phyloP scores from a whole-genome alignment of 1,140 invertebrate species.

The Meloidogyne floridensis region DNA sequence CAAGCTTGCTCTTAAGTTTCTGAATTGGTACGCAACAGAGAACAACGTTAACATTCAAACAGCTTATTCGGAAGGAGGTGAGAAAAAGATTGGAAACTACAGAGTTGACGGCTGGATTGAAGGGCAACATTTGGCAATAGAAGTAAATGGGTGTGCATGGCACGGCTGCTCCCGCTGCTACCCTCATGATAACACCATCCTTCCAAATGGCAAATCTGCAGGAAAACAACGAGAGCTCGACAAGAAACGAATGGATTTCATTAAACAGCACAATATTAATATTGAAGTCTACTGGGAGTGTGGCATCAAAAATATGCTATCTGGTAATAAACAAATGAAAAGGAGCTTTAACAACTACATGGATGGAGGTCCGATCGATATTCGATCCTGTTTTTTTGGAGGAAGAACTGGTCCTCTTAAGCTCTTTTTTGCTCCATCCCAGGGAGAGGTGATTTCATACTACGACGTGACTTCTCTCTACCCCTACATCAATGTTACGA shows the following conservation, averaged over 20 bases:
- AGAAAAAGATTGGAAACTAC: not conserved
- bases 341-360: not conserved
- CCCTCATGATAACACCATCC: not conserved
- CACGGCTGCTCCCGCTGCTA: not conserved
- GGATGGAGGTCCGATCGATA: not conserved
- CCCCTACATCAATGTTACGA: conserved; percentile 4
- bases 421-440: not conserved
- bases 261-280: not conserved
- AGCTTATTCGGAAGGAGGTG: not conserved
- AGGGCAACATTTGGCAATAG: not conserved
- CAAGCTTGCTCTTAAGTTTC: conserved; percentile 8
- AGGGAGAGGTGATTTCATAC: not conserved
- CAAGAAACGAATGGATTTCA: not conserved
- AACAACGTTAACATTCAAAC: not conserved
- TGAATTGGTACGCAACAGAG: conserved; percentile 4
- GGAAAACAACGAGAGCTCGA: not conserved
- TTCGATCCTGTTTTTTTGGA: not conserved
- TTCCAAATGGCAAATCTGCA: conserved; percentile 13
- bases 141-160: conserved; percentile 22
- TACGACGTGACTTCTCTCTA: not conserved
- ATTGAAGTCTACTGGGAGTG: conserved; percentile 19
- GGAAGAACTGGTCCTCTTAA: conserved; percentile 3
- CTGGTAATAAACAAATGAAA: not conserved
- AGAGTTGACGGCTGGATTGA: not conserved
- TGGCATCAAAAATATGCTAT: not conserved